Percentiles rank a stretch among this genome's conserved stretches.
Conservation (phyloP, 2,113 vertebrate species). For the Oryzias curvinotus region DNA sequence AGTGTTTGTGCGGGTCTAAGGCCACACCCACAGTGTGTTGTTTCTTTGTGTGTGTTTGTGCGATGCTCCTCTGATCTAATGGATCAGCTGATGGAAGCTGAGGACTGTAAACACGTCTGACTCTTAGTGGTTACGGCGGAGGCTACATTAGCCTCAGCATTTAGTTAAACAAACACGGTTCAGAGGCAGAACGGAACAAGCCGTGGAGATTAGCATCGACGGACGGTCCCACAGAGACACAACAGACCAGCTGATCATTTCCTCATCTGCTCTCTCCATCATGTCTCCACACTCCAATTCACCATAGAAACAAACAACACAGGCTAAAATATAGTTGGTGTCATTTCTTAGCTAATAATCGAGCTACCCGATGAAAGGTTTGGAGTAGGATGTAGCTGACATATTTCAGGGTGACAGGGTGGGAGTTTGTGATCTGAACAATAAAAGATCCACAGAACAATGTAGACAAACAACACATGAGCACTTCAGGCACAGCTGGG, state of each 20-base stretch:
- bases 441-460: too few species aligned
- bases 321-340: too few species aligned
- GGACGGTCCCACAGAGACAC: background rate
- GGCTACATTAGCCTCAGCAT: constrained; percentile 8
- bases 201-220: background rate
- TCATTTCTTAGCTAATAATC: too few species aligned
- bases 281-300: too few species aligned
- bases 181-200: background rate
- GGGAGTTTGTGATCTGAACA: too few species aligned
- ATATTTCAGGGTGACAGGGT: too few species aligned
- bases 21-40: constrained; percentile 20
- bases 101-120: constrained; percentile 35
- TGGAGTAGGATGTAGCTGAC: too few species aligned
- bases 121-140: constrained; percentile 13
- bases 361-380: too few species aligned
- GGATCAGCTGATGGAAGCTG: constrained; percentile 49
- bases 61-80: constrained; percentile 16
- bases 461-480: too few species aligned
- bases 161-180: constrained; percentile 25
- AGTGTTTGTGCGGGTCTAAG: constrained; percentile 5
- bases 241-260: background rate
- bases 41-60: constrained; percentile 16
- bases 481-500: too few species aligned
- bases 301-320: too few species aligned
- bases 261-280: too few species aligned